These are phyloP conservation scores for Catalaphyllia jardinei DNA, from an alignment of 64 coral and sea anemone genomes.

Conservation along the genomic window DNA sequence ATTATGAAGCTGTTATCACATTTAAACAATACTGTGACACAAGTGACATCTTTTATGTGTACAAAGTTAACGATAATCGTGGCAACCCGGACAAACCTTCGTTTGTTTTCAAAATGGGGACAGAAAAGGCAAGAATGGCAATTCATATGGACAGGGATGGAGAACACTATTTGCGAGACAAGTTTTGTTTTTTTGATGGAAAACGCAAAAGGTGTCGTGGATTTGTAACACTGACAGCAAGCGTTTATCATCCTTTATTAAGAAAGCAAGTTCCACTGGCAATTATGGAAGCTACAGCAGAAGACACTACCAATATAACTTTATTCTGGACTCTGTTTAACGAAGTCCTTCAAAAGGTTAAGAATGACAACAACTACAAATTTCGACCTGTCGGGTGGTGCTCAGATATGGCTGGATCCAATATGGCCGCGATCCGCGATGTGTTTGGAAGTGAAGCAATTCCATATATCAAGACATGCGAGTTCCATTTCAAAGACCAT, in stretches of 20 bases:
- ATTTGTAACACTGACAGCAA: constrained; percentile 21
- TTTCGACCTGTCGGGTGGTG: too few relatives aligned
- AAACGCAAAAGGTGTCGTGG: constrained; percentile 24
- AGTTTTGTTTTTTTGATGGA: constrained; percentile 50
- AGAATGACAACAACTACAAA: too few relatives aligned
- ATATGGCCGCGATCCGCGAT: too few relatives aligned
- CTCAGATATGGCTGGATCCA: too few relatives aligned
- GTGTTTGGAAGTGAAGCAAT: too few relatives aligned
- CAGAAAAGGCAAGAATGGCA: constrained; percentile 33
- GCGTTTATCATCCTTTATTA: constrained; percentile 26
- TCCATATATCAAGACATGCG: neutral
- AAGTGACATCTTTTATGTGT: constrained; percentile 24
- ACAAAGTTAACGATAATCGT: constrained; percentile 58
- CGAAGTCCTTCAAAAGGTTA: too few relatives aligned
- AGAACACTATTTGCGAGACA: neutral
- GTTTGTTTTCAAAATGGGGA: constrained; percentile 61
- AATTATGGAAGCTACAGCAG: too few relatives aligned
- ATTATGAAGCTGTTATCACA: too few relatives aligned
- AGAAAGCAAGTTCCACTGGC: constrained; percentile 31
- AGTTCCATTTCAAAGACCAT: constrained; percentile 17
- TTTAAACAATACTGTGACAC: too few relatives aligned
- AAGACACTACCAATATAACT: too few relatives aligned
- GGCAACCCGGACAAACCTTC: constrained; percentile 58
- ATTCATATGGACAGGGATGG: constrained; percentile 26
- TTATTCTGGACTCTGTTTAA: too few relatives aligned